Evolutionary conservation across 2,888 invertebrate species (phyloP), one percentile per base, ranked within the genome.

Genomic region (Nomada lathburiana): DNA sequence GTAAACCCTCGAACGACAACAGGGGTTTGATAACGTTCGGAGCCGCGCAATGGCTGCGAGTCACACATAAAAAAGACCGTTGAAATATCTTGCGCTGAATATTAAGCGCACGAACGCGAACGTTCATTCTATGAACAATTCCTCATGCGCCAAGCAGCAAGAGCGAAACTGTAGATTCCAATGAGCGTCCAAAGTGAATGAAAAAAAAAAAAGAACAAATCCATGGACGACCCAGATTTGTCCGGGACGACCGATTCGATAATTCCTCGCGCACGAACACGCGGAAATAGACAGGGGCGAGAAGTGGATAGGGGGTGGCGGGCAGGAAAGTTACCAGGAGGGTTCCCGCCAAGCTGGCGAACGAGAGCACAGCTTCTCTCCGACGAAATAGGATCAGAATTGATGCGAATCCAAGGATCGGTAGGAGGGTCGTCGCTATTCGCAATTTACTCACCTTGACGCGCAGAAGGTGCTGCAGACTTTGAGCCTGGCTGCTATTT

Each of bases 401-500:
- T 82, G 78, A 82, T 78, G 78, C 74, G 82, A 71, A 77, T 82
- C 65, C 65, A 77, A 44, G 63, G 65, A 70, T 16, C 16, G 18
- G 23, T 50, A 60, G 55, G 60, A 16, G 9, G 42, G 62, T 29
- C 60, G 70, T 71, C 20, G 71, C 74, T 78, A 82, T 83, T 75
- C 79, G 83, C 82, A 83, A 88, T 88, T 83, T 83, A 88, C 93
- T 92, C 90, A 94, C 95, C 94, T 94, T 94, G 90, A 95, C 94
- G 88, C 94, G 94, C 85, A 93, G 89, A 80, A 94, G 92, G 86
- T 93, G 93, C 87, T 93, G 91, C 83, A 93, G 86, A 94, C 88
- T 96, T 95, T 89, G 96, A 95, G 47, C 97, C 96, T 88, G 96
- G 86, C 91, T 94, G 90, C 89, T 92, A 89, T 92, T 93, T 89